Base-by-base conservation (phyloP, 2,888 invertebrate species). In the Tupiocoris notatus region DNA sequence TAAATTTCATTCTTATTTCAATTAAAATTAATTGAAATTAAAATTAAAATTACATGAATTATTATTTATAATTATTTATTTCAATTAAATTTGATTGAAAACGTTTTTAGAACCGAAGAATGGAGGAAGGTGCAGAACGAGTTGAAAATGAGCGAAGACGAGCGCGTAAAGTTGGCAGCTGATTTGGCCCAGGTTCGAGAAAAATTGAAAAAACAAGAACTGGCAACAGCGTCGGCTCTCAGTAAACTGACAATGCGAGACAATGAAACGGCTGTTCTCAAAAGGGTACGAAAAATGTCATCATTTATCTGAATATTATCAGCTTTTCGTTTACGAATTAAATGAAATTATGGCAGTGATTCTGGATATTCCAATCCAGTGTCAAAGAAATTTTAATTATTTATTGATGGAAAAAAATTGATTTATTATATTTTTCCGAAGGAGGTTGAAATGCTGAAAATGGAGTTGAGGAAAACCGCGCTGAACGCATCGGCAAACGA, bases 391-490 rank as follows among this genome's bases (percentile, higher is more conserved):
- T n/a, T n/a, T n/a, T n/a, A n/a, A n/a, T n/a, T n/a, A n/a, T n/a
- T n/a, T n/a, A n/a, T n/a, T n/a, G n/a, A n/a, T n/a, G n/a, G n/a
- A n/a, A n/a, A n/a, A n/a, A n/a, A n/a, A n/a, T n/a, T n/a, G n/a
- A n/a, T n/a, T n/a, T n/a, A n/a, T n/a, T n/a, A n/a, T n/a, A n/a
- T n/a, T n/a, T n/a, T n/a, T n/a, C n/a, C n/a, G n/a, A n/a, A 79
- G 78, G 79, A 79, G 58, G 70, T 77, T 0, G 79, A 79, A 22
- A 70, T 75, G 65, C 74, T 79, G 63, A 79, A 79, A 56, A 74
- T 70, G 18, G 79, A 79, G 7, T 21, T 75, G 21, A 79, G 78
- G 62, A 70, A 66, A 75, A 25, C 71, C 12, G 77, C 65, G 18
- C 25, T 66, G 16, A 58, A 21, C n/a, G 54, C 77, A 20, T 57